These are phyloP conservation scores for Leptopterna dolabrata DNA, from an alignment of 2,888 invertebrate genomes.

Conservation along the genomic window DNA sequence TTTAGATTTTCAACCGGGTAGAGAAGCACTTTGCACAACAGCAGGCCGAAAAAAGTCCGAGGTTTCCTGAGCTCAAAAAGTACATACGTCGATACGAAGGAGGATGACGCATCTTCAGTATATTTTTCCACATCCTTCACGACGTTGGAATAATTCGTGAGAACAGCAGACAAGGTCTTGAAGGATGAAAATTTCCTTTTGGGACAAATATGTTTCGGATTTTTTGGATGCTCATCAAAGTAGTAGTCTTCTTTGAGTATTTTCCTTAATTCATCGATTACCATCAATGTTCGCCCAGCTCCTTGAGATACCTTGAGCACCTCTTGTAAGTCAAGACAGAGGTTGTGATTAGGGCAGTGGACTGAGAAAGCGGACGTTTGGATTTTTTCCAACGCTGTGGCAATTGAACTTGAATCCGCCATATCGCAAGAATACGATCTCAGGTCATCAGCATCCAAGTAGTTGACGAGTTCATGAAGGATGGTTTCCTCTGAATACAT, in stretches of 20 bases:
- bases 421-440: neutral
- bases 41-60: conserved; percentile 24
- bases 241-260: neutral
- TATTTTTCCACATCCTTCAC: neutral
- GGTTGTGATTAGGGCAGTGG: neutral
- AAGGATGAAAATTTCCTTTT: neutral
- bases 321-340: conserved; percentile 5
- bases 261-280: neutral
- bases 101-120: neutral
- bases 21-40: conserved; percentile 36
- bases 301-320: neutral
- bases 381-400: neutral
- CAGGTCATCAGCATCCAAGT: conserved; percentile 24
- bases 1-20: conserved; percentile 42
- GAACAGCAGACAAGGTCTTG: neutral
- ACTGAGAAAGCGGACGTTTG: neutral
- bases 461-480: conserved; percentile 29
- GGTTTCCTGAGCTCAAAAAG: neutral
- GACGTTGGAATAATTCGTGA: conserved; percentile 21
- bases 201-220: neutral
- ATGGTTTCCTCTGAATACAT: conserved; percentile 36
- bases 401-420: neutral
- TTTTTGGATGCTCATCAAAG: neutral
- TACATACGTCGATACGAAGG: neutral
- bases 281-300: neutral